Evolutionary conservation across 2,797 vertebrate species (phyloP).

Genomic region (Gambusia yucatana): DNA sequence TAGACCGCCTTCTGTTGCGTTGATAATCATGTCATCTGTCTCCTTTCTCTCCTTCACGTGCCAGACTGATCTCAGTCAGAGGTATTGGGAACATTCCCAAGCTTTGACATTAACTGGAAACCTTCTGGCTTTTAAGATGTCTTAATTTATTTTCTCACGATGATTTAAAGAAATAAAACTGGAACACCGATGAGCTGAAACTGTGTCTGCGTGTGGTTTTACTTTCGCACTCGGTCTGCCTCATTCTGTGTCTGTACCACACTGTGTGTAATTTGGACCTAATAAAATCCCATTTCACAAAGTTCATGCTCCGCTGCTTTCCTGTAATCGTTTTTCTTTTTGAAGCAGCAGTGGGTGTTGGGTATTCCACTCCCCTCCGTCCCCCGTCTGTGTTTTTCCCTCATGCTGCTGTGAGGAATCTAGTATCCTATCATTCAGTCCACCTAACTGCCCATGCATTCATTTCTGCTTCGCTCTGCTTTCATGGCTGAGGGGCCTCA

Average conservation of each 20-base stretch:
- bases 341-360: slow-evolving; percentile 6
- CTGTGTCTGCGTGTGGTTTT: slow-evolving; percentile 23
- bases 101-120: slow-evolving; percentile 26
- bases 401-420: background rate
- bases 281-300: slow-evolving; percentile 30
- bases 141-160: slow-evolving; percentile 58
- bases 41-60: slow-evolving; percentile 13
- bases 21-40: slow-evolving; percentile 24
- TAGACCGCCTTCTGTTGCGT: slow-evolving; percentile 4
- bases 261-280: slow-evolving; percentile 1
- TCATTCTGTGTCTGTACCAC: slow-evolving; percentile 5
- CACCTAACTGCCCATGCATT: slow-evolving; percentile 61
- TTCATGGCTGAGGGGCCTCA: slow-evolving; percentile 59
- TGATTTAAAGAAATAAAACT: slow-evolving; percentile 64
- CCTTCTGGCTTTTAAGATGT: slow-evolving; percentile 52
- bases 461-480: slow-evolving; percentile 59
- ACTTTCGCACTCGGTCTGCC: slow-evolving; percentile 2
- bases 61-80: slow-evolving; percentile 20
- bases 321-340: slow-evolving; percentile 14
- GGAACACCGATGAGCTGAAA: slow-evolving; percentile 41
- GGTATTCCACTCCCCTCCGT: background rate
- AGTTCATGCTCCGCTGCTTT: slow-evolving; percentile 31
- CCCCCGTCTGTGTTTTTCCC: background rate
- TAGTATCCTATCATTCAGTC: slow-evolving; percentile 58
- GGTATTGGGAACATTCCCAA: slow-evolving; percentile 7